Conservation (phyloP, 2,797 vertebrate species). For the Cichlasoma orientale region DNA sequence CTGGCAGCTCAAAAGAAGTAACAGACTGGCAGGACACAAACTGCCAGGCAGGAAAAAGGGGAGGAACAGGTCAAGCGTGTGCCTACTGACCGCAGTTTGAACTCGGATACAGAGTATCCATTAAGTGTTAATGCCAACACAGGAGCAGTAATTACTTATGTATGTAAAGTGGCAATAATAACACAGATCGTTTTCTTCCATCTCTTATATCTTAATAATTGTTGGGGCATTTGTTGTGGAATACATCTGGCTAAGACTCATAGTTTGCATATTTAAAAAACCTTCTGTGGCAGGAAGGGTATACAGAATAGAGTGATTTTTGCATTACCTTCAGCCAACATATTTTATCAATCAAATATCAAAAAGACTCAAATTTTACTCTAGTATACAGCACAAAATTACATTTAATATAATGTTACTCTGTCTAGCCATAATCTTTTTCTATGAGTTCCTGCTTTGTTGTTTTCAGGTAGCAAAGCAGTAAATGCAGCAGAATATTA, state of each 20-base stretch:
- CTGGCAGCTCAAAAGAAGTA: constrained; percentile 69
- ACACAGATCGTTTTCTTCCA: constrained; percentile 3
- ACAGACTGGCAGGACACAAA: constrained; percentile 67
- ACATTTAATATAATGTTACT: too few species aligned
- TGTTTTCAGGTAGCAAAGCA: too few species aligned
- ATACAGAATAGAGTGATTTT: not conserved
- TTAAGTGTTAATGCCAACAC: constrained; percentile 23
- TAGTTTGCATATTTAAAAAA: not conserved
- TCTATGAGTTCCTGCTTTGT: too few species aligned
- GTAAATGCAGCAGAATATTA: not conserved
- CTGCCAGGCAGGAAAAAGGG: constrained; percentile 54
- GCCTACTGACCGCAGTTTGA: constrained; percentile 68
- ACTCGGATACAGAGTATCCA: constrained; percentile 38
- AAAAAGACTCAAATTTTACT: not conserved
- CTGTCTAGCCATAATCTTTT: too few species aligned
- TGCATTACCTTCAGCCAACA: too few species aligned
- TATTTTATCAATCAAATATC: not conserved
- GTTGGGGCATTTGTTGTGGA: constrained; percentile 1
- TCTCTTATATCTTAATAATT: not conserved
- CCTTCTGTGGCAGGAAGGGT: not conserved
- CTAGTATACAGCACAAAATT: too few species aligned
- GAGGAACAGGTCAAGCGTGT: constrained; percentile 57
- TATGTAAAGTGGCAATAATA: constrained; percentile 37
- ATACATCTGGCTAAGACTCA: not conserved
- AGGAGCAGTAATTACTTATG: constrained; percentile 6